Base-by-base conservation (phyloP, 2,888 invertebrate genomes). In the Diaperis boleti region DNA sequence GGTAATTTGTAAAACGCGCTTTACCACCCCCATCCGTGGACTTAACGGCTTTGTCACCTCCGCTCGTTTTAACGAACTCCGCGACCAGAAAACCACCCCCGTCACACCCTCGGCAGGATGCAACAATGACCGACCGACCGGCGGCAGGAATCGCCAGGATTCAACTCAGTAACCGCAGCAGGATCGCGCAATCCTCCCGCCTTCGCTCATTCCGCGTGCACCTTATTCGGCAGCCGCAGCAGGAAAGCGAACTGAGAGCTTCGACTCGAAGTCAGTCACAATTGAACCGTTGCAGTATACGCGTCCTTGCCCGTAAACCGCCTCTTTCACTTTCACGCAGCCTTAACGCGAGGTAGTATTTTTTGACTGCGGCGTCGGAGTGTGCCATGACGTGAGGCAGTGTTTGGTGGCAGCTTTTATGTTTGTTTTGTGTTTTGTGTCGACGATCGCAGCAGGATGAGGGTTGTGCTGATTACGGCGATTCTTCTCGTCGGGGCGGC, bases 121-220 rank as follows among this genome's bases (percentile, higher is more conserved):
- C 29, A 45, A 45, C 45, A 42, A 42, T 42, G 42, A 18, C n/a
- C n/a, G n/a, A n/a, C 14, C 42, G 10, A n/a, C 18, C 42, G 47
- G 10, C 14, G 10, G 42, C 52, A 13, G 10, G 45, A 13, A 45
- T 45, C 41, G 41, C 13, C 60, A 50, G 62, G 57, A 57, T 44
- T 35, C 50, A 50, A 52, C 62, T 44, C 57, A 57, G 47, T 47
- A 47, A 47, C 57, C 26, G 47, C 44, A 1, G 47, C 49, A 62
- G 62, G 52, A 47, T 45, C 63, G 63, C 63, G 63, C 63, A 56
- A 55, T 62, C 62, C 61, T 55, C 54, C 45, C 49, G 45, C 41
- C 17, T 42, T 60, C 49, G 45, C 15, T 49, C 45, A 55, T 61
- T 62, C 44, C 50, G 42, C 49, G 44, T 49, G 44, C 45, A 45